Evolutionary conservation across 2,888 invertebrate genomes (phyloP), one percentile per base, ranked within the genome.

Genomic region (Hydrotaea cyrtoneurina): DNA sequence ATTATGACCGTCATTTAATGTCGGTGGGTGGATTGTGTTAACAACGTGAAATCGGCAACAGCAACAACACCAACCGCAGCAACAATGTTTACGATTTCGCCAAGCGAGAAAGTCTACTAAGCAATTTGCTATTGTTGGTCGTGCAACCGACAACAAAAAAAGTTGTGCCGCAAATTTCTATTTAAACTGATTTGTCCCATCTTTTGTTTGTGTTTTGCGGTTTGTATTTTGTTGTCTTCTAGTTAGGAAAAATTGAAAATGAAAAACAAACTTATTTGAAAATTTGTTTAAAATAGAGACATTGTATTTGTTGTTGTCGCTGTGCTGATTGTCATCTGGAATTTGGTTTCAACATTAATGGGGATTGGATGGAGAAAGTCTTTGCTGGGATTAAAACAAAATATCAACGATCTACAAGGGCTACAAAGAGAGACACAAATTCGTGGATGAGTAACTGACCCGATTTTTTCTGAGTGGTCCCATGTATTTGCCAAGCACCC

Each of bases 1-100:
- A 78, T 82, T 82, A 82, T 69, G 69, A 59, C 15, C 59, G 71
- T 71, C 78, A 78, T 82, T 78, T 66, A 66, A 66, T 66, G 66
- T 66, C 39, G 39, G 66, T 66, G 66, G 66, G 43, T 66, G 66
- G 66, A 66, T 66, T 66, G 39, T 39, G 43, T 66, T 66, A 66
- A 66, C 66, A 43, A 66, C 36, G 21, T 43, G n/a, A 39, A 39
- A 66, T 39, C 66, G 36, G 39, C 39, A 66, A 64, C 64, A 64
- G 17, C 64, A 64, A 36, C 39, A 66, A 64, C 64, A 64, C 8
- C 64, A 64, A 36, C 64, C 31, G 17, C 64, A 64, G 36, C 64
- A 64, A 64, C 64, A 64, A 17, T 36, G 19, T 21, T 21, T 55
- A 55, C 21, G 55, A 55, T 55, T 55, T 21, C 55, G 55, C 55